Evolutionary conservation across 2,888 invertebrate species (phyloP).

Genomic region (Magallana nippona): DNA sequence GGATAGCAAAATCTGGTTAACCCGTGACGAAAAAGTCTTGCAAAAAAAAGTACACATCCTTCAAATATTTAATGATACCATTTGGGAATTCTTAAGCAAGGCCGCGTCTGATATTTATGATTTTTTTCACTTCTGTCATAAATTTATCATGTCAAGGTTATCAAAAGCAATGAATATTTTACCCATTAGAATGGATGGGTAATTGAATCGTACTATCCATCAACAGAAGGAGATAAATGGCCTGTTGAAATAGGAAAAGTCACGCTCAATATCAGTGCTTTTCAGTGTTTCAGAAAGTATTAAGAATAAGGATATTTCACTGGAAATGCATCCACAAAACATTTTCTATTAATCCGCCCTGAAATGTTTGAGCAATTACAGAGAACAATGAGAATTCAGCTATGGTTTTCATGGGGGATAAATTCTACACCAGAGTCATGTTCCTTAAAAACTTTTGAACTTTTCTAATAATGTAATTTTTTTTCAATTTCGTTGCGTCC

Average conservation of each 20-base stretch:
- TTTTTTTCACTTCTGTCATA: neutral
- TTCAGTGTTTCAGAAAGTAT: neutral
- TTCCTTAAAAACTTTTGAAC: neutral
- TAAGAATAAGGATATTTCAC: neutral
- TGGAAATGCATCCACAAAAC: neutral
- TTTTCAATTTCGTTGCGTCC: neutral
- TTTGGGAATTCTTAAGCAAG: neutral
- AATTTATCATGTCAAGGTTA: slow-evolving; percentile 10
- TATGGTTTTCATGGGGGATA: neutral
- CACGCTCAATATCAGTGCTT: neutral
- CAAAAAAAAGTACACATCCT: neutral
- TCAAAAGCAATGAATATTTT: slow-evolving; percentile 21
- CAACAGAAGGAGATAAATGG: slow-evolving; percentile 8
- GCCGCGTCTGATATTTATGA: neutral
- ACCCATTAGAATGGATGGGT: slow-evolving; percentile 15
- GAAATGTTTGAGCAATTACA: neutral
- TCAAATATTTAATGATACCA: neutral
- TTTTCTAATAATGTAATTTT: neutral
- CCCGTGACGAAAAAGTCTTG: neutral
- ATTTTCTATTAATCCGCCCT: neutral
- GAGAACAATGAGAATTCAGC: neutral
- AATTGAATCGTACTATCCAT: slow-evolving; percentile 12
- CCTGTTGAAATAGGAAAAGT: neutral
- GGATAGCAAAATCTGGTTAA: neutral
- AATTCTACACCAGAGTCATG: neutral